A percentile compares a stretch with the other conserved stretches of the same genome.
Evolutionary conservation across 2,888 invertebrate genomes (phyloP).

Genomic region (Clistopyga incitator): DNA sequence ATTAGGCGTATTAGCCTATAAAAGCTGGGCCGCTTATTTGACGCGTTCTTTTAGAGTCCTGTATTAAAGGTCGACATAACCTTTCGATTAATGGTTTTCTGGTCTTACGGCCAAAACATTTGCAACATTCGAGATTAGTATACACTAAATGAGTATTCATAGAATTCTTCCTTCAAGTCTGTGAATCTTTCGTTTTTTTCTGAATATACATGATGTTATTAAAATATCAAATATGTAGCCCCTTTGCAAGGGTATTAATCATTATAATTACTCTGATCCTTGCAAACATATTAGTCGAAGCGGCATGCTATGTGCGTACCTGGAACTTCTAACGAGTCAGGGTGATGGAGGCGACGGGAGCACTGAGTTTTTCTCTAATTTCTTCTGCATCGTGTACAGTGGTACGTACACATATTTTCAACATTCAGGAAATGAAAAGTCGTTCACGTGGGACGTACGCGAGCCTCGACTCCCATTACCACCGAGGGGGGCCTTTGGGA

Average conservation of each 20-base stretch:
- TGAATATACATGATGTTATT: not conserved
- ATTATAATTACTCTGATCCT: slow-evolving; percentile 46
- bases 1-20: too few relatives aligned
- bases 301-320: slow-evolving; percentile 4
- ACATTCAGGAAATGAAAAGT: slow-evolving; percentile 48
- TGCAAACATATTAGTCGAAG: slow-evolving; percentile 2
- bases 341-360: slow-evolving; percentile 8
- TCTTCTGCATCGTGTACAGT: slow-evolving; percentile 18
- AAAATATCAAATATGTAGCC: not conserved
- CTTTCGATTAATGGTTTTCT: too few relatives aligned
- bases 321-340: slow-evolving; percentile 45
- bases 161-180: not conserved
- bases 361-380: slow-evolving; percentile 23
- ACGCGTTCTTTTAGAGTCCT: too few relatives aligned
- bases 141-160: not conserved
- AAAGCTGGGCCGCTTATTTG: too few relatives aligned
- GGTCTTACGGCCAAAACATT: not conserved
- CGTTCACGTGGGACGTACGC: slow-evolving; percentile 11
- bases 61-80: too few relatives aligned
- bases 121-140: not conserved
- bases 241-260: slow-evolving; percentile 42
- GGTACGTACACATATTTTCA: slow-evolving; percentile 14
- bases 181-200: slow-evolving; percentile 10
- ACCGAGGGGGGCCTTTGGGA: slow-evolving; percentile 40
- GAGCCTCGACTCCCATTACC: slow-evolving; percentile 25